A percentile compares a stretch with the other conserved stretches of the same genome.
Evolutionary conservation across 2,888 invertebrate genomes (phyloP).

Genomic region (Nemoura dubitans): DNA sequence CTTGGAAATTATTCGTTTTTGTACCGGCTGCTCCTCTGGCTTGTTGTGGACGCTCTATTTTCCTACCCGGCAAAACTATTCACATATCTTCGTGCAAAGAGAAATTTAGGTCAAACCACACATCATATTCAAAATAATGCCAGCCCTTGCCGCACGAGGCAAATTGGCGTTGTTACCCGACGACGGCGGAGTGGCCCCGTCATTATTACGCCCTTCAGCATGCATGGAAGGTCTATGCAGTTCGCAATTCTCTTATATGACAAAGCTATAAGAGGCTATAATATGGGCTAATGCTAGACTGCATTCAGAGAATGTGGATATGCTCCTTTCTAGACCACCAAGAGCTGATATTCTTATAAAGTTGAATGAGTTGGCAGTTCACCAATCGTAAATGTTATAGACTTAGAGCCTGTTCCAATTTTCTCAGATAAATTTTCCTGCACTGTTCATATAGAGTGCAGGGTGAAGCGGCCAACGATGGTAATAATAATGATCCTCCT

Average conservation of each 20-base stretch:
- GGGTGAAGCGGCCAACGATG: background rate
- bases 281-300: background rate
- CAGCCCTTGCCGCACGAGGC: background rate
- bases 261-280: background rate
- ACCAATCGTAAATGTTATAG: background rate
- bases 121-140: slow-evolving; percentile 7
- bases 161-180: background rate
- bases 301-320: background rate
- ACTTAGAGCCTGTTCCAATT: background rate
- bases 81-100: background rate
- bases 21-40: background rate
- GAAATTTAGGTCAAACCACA: slow-evolving; percentile 4
- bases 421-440: background rate
- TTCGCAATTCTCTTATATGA: background rate
- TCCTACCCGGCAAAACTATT: background rate
- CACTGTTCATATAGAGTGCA: background rate
- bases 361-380: background rate
- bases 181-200: background rate
- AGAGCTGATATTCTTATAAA: background rate
- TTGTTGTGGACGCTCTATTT: background rate
- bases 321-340: background rate
- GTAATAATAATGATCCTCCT: background rate
- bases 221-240: background rate
- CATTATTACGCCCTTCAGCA: background rate
- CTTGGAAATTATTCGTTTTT: background rate